A percentile compares a stretch with the other conserved stretches of the same genome.
Evolutionary conservation across 1,140 invertebrate species (phyloP).

Genomic region (Melitaea cinxia): DNA sequence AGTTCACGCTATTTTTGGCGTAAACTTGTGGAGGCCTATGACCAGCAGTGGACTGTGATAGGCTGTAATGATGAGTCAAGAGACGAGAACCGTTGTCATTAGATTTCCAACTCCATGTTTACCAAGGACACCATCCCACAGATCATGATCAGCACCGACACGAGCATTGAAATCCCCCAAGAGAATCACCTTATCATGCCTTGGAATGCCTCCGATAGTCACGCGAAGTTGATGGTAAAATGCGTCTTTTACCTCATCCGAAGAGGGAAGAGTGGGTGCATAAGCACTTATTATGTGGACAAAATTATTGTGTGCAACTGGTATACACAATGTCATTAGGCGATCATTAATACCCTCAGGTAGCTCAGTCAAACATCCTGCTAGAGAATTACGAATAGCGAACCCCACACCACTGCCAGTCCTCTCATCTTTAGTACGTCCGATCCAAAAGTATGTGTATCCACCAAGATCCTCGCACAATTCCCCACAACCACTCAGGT

Average conservation of each 20-base stretch:
- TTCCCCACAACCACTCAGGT: constrained; percentile 24
- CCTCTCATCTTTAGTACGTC: constrained; percentile 15
- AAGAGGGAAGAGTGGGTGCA: constrained; percentile 28
- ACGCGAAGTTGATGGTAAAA: constrained; percentile 29
- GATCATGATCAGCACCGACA: constrained; percentile 35
- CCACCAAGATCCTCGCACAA: constrained; percentile 31
- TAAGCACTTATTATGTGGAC: constrained; percentile 35
- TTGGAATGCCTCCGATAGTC: constrained; percentile 1
- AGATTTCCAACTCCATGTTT: constrained; percentile 43
- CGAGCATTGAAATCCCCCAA: constrained; percentile 44
- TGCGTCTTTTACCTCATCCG: constrained; percentile 31
- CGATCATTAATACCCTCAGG: constrained; percentile 32
- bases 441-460: constrained; percentile 39
- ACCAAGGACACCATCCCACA: constrained; percentile 41
- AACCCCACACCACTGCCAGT: constrained; percentile 36
- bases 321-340: constrained; percentile 33
- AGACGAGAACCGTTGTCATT: constrained; percentile 42
- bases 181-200: constrained; percentile 34
- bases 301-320: constrained; percentile 14
- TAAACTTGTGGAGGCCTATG: too few species aligned
- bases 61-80: too few species aligned
- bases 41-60: too few species aligned
- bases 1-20: too few species aligned
- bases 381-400: constrained; percentile 27
- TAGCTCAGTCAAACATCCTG: constrained; percentile 16